These are phyloP conservation scores for Drosophila repleta DNA, from an alignment of 1,140 invertebrate species.

Conservation along the genomic window DNA sequence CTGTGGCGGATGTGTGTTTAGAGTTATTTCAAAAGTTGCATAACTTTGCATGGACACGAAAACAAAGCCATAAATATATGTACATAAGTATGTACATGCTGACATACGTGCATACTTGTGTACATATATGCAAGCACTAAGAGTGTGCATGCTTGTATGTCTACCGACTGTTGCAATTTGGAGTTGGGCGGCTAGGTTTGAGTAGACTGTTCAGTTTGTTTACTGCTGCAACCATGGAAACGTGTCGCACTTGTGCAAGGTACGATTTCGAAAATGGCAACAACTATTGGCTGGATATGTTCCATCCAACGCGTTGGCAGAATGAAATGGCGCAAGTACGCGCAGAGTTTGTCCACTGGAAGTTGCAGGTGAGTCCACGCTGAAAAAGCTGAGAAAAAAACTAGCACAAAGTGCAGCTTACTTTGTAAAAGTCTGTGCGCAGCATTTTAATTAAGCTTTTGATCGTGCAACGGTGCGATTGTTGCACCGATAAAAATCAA, in stretches of 20 bases:
- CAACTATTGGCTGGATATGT: slow-evolving; percentile 74
- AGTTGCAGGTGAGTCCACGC: slow-evolving; percentile 65
- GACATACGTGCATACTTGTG: slow-evolving; percentile 10
- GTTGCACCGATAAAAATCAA: slow-evolving; percentile 5
- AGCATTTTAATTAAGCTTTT: slow-evolving; percentile 34
- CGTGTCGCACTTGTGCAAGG: slow-evolving; percentile 81
- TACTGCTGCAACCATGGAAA: slow-evolving; percentile 72
- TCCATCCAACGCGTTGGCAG: slow-evolving; percentile 73
- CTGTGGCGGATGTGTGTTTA: slow-evolving; percentile 20
- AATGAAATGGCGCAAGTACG: slow-evolving; percentile 75
- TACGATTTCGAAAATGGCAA: slow-evolving; percentile 79
- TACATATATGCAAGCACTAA: not conserved
- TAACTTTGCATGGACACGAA: slow-evolving; percentile 41
- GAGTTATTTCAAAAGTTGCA: slow-evolving; percentile 58
- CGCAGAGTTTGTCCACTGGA: slow-evolving; percentile 71
- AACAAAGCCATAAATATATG: not conserved
- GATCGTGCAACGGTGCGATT: slow-evolving; percentile 35
- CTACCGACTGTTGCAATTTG: slow-evolving; percentile 35
- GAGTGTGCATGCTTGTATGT: slow-evolving; percentile 10
- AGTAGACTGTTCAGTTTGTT: slow-evolving; percentile 54
- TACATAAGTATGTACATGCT: not conserved
- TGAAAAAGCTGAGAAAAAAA: not conserved
- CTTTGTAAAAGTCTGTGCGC: slow-evolving; percentile 26
- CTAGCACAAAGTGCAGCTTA: slow-evolving; percentile 7
- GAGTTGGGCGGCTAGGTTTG: slow-evolving; percentile 28